Evolutionary conservation across 2,113 vertebrate genomes (phyloP), one percentile per base, ranked within the genome.

Genomic region (Bagarius yarrelli): DNA sequence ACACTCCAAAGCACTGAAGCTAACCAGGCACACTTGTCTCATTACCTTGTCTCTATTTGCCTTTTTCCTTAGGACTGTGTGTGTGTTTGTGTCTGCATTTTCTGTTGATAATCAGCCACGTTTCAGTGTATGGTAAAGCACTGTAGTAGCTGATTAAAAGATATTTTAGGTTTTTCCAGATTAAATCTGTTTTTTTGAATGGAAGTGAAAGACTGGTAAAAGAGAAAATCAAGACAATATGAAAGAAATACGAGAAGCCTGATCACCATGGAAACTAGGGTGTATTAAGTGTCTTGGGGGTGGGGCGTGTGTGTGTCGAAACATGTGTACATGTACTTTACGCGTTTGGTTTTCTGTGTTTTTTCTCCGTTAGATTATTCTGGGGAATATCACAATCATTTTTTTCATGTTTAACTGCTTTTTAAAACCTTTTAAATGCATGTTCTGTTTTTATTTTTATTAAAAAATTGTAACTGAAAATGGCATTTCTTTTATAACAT

Each of bases 181-280:
- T 40, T 4, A 40, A 40, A 40, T 3, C 36, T 3, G 36, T 40
- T 40, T 8, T 40, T 8, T 40, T 47, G 44, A 47, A n/a, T 61
- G 40, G 71, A 81, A 40, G n/a, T 19, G 34, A 23, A 50, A 52
- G 30, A 76, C 64, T 56, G 64, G 47, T 19, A 27, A 69, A 72
- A 60, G 71, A 75, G 61, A 75, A 55, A 75, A n/a, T 53, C 18
- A 80, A 71, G 19, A 70, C 56, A 44, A 71, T 80, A 69, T 64
- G 50, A 78, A 66, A 60, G 59, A 47, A 70, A 73, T 73, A 23
- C 34, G 27, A 70, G 21, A 67, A 18, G 14, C 57, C 34, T 74
- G 40, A 80, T 85, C 81, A 64, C 81, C 72, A 85, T 85, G 81
- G 84, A 85, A 85, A 83, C 84, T 66, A 56, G 66, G 16, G 32